Evolutionary conservation across 1,140 invertebrate species (phyloP), one percentile per base, ranked within the genome.

Genomic region (Pemphigus obesinymphae): DNA sequence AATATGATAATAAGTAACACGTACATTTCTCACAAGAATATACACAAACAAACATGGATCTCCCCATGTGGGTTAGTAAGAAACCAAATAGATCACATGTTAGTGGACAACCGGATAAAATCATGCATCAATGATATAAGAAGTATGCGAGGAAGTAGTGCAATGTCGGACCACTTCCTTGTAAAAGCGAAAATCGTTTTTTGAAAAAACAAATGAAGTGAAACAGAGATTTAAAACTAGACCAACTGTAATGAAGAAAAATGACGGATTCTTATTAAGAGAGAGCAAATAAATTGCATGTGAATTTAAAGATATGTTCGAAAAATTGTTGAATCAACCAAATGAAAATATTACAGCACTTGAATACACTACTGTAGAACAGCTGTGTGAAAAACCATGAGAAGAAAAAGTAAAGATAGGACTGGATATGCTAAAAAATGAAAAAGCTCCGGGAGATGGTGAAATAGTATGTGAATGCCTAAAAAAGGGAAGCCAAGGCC

Each of bases 1-100:
- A 68, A 68, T 68, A 68, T 68, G 37, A 68, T 68, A n/a, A 68
- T 68, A 68, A 68, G 63, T 37, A 68, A 40, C 34, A 68, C 63
- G 63, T 68, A 40, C 63, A n/a, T 68, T 68, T 8, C 63, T 34
- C 63, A 66, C 20, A 68, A 68, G n/a, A 58, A 26, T 13, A 58
- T 26, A 58, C n/a, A 55, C 6, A 55, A 55, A 23, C 5, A 55
- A 31, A 58, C n/a, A 58, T 34, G 31, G 61, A 63, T 63, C 4
- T 63, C 31, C 31, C 31, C 61, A 63, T 63, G 31, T 63, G 29
- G 31, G 31, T 63, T 63, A 34, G 2, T 63, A 63, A 63, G 61
- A 63, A 63, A 63, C 15, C 61, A 63, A 63, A 63, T 34, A 63
- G 61, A 63, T 34, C 29, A 63, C 29, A 63, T 63, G 61, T 63